These are phyloP conservation scores for Pseudococcus jackbeardsleyi DNA, from an alignment of 2,888 invertebrate genomes.

Conservation along the genomic window DNA sequence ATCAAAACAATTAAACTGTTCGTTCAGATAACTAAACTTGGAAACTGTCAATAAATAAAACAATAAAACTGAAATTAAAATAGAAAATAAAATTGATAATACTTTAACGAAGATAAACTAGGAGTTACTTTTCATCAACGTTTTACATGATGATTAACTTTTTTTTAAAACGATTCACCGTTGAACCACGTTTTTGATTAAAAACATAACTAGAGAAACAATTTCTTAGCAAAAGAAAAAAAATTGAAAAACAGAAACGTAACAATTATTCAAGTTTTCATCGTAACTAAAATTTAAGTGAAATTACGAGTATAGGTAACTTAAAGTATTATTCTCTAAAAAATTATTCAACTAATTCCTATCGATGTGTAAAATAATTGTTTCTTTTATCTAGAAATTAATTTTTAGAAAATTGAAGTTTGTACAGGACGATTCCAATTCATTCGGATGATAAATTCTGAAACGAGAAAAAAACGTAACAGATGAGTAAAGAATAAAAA, in stretches of 20 bases:
- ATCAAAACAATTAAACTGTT: neutral
- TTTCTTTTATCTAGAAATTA: neutral
- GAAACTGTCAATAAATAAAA: neutral
- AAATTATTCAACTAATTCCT: constrained; percentile 28
- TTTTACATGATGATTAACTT: neutral
- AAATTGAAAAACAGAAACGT: neutral
- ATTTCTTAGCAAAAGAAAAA: neutral
- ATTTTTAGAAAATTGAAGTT: neutral
- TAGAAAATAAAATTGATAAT: neutral
- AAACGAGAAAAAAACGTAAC: neutral
- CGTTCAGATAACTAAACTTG: neutral
- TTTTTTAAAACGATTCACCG: neutral
- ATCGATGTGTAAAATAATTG: neutral
- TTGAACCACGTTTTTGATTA: neutral
- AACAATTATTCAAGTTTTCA: constrained; percentile 7
- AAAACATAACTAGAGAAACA: neutral
- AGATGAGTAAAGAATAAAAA: neutral
- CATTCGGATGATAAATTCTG: neutral
- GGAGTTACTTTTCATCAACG: neutral
- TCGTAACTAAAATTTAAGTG: constrained; percentile 10
- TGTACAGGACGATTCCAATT: neutral
- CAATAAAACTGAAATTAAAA: neutral
- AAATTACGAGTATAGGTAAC: constrained; percentile 41
- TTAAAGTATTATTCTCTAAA: constrained; percentile 45
- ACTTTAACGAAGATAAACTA: neutral